Evolutionary conservation across 2,888 invertebrate species (phyloP), one percentile per base, ranked within the genome.

Genomic region (Cynaeus angustus): DNA sequence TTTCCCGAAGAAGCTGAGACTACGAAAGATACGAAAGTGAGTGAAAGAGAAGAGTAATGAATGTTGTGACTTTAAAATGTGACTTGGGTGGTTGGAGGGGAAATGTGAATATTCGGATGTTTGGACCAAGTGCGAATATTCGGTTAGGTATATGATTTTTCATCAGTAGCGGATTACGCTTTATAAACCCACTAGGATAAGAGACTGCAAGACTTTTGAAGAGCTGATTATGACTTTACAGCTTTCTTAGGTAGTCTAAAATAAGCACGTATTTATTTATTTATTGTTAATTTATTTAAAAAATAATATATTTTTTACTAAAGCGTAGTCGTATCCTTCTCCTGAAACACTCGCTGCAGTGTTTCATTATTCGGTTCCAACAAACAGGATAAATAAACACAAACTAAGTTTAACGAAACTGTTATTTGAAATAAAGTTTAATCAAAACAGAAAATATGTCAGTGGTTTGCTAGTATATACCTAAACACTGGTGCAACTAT

Each of bases 1-100:
- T 78, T 81, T 56, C 80, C 84, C 0, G 81, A 80, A 12, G 79
- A 76, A 7, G 74, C 76, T 21, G 71, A 37, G 6, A 77, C 73
- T 52, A 74, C 71, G 28, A 64, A 62, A 10, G 67, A 70, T 4
- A 74, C 72, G 33, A 67, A 68, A 12, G 70, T 77, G 16, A 78
- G 73, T 67, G 77, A 79, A 58, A 67, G 77, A 26, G 75, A 76
- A 62, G 77, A 78, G 70, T 76, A 71, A 72, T 13, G 9, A 41
- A 7, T 41, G 38, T 6, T 38, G 38, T 38, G 3, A 3, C 41
- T 12, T 10, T 6, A 56, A 38, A 9, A 14, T 45, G 55, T 61
- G 61, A 61, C 30, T 58, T 16, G n/a, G 61, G 61, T 30, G 61
- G 30, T 41, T 59, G 74, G 69, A 38, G 53, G 74, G 72, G 38